These are phyloP conservation scores for Caenorhabditis inopinata DNA, from an alignment of 1,140 invertebrate species.

Conservation along the genomic window DNA sequence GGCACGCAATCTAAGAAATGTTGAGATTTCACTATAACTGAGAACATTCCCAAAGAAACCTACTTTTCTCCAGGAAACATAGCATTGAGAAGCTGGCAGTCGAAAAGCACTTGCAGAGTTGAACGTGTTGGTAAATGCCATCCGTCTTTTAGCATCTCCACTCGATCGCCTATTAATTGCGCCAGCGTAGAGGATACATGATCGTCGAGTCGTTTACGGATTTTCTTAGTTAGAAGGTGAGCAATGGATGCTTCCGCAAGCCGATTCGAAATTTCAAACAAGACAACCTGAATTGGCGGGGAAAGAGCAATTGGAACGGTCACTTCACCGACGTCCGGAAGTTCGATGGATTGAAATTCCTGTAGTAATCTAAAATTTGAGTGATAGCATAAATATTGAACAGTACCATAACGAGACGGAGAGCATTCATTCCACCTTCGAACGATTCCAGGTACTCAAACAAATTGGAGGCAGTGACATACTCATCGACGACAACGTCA, in stretches of 20 bases:
- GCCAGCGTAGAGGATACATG: not conserved
- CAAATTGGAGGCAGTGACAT: not conserved
- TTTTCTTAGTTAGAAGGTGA: constrained; percentile 36
- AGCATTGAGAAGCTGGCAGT: not conserved
- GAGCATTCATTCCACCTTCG: constrained; percentile 1
- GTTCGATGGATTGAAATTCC: constrained; percentile 7
- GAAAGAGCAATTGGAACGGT: constrained; percentile 36
- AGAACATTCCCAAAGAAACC: too few relatives aligned
- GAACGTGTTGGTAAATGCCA: not conserved
- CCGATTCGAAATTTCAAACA: constrained; percentile 23
- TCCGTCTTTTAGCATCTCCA: not conserved
- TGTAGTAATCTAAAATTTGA: not conserved
- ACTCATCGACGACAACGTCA: not conserved
- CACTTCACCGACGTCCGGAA: constrained; percentile 35
- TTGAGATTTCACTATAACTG: too few relatives aligned
- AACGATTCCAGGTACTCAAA: not conserved
- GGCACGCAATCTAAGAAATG: not conserved
- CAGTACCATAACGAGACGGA: constrained; percentile 2
- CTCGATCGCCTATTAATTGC: not conserved
- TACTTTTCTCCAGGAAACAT: constrained; percentile 19
- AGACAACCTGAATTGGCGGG: not conserved
- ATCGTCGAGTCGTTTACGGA: constrained; percentile 4
- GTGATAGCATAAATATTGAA: not conserved
- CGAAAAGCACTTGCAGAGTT: not conserved
- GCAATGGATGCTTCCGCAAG: constrained; percentile 19